A percentile compares a stretch with the other conserved stretches of the same genome.
Evolutionary conservation across 2,888 invertebrate genomes (phyloP).

Genomic region (Monoplex corrugatus): DNA sequence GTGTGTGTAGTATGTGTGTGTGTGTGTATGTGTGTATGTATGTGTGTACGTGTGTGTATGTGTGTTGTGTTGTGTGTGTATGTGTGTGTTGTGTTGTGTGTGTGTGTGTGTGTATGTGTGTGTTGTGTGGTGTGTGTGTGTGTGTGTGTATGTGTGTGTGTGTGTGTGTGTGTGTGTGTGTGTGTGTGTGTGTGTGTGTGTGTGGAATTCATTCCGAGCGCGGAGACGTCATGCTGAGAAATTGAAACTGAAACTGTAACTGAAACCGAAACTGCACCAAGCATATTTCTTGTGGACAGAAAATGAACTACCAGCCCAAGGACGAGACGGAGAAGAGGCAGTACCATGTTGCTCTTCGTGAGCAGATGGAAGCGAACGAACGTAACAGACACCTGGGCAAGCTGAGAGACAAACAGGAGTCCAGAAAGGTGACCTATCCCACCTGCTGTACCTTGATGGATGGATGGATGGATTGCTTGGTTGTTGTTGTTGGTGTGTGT

Average conservation of each 20-base stretch:
- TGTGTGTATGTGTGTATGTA: too few relatives aligned
- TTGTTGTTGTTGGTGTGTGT: too few relatives aligned
- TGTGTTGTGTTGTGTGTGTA: too few relatives aligned
- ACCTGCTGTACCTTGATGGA: too few relatives aligned
- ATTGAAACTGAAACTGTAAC: too few relatives aligned
- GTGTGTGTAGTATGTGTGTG: too few relatives aligned
- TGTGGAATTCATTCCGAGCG: too few relatives aligned
- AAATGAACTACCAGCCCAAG: constrained; percentile 15
- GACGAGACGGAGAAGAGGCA: background rate
- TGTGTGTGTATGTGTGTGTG: background rate
- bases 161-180: background rate
- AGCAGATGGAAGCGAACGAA: constrained; percentile 1
- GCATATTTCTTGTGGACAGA: background rate
- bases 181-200: too few relatives aligned
- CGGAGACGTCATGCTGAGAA: too few relatives aligned
- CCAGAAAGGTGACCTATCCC: background rate
- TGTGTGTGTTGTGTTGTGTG: background rate
- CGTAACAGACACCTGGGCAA: background rate
- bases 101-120: background rate
- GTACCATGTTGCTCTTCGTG: background rate
- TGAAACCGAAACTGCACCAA: too few relatives aligned
- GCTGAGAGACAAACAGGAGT: background rate
- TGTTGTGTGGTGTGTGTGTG: background rate
- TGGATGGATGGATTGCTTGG: too few relatives aligned
- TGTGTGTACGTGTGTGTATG: too few relatives aligned